Evolutionary conservation across 64 coral and sea anemone genomes (phyloP).

Genomic region (Actinia tenebrosa): DNA sequence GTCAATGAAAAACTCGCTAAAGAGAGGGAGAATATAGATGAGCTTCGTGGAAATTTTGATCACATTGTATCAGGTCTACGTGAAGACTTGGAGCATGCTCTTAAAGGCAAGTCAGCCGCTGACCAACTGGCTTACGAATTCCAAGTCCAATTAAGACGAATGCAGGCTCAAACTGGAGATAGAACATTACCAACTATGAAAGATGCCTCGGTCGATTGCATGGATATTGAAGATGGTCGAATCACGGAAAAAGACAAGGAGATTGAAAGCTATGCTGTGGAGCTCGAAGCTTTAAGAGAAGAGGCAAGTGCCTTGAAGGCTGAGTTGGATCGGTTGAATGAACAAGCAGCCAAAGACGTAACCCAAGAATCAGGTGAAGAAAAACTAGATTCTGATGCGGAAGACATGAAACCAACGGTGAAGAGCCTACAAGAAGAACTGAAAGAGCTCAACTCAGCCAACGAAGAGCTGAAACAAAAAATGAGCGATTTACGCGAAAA

Average conservation of each 20-base stretch:
- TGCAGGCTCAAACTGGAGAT: neutral
- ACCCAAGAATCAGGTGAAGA: neutral
- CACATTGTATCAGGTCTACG: conserved; percentile 90
- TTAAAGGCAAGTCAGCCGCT: conserved; percentile 57
- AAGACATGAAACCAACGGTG: neutral
- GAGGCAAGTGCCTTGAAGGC: conserved; percentile 3
- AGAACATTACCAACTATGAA: neutral
- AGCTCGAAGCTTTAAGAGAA: neutral
- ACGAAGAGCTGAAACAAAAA: conserved; percentile 53
- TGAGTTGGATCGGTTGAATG: conserved; percentile 3
- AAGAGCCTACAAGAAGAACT: conserved; percentile 47
- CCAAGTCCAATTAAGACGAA: conserved; percentile 44
- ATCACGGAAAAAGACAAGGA: neutral
- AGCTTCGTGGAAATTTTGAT: conserved; percentile 65
- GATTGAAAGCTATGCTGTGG: neutral
- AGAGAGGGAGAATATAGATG: conserved; percentile 58
- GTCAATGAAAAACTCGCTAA: conserved; percentile 32
- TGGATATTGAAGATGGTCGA: neutral
- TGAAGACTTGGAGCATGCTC: conserved; percentile 74
- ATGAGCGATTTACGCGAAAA: conserved; percentile 43
- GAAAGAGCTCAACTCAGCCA: conserved; percentile 51
- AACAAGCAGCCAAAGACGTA: neutral
- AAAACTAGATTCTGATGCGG: neutral
- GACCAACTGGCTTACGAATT: conserved; percentile 85
- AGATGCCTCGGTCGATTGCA: conserved; percentile 18